Percentiles rank a stretch among this genome's conserved stretches.
These are phyloP conservation scores for Rallus limicola DNA, from an alignment of 2,113 vertebrate genomes.

Conservation along the genomic window DNA sequence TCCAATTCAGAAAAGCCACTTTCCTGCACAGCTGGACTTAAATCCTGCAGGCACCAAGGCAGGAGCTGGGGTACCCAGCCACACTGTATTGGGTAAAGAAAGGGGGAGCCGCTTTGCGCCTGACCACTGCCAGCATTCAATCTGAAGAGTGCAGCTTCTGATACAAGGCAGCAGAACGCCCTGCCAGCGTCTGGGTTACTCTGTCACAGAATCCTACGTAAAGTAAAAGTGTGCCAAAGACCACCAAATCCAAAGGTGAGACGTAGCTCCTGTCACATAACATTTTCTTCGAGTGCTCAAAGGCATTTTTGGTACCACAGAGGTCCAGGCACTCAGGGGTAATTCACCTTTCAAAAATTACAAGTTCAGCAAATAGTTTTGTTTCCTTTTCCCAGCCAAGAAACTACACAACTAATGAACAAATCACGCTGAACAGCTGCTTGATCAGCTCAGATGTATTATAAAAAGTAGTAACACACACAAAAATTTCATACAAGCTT, in stretches of 20 bases:
- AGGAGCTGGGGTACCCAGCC: background rate
- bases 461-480: background rate
- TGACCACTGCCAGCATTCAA: fast-evolving
- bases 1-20: background rate
- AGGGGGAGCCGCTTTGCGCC: background rate
- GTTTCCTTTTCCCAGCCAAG: background rate
- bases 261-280: background rate
- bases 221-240: background rate
- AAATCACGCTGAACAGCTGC: background rate
- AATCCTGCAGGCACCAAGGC: background rate
- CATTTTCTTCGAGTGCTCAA: background rate
- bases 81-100: background rate
- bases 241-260: background rate
- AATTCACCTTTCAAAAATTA: background rate
- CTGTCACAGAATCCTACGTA: background rate
- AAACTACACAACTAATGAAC: background rate
- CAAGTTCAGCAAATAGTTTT: background rate
- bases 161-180: no score
- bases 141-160: background rate
- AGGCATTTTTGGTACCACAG: background rate
- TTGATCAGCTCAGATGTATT: background rate
- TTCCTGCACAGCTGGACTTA: background rate
- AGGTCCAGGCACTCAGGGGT: background rate
- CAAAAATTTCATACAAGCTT: background rate
- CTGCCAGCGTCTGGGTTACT: background rate